These are phyloP conservation scores for Eucriotettix oculatus DNA, from an alignment of 2,888 invertebrate species.

Conservation along the genomic window DNA sequence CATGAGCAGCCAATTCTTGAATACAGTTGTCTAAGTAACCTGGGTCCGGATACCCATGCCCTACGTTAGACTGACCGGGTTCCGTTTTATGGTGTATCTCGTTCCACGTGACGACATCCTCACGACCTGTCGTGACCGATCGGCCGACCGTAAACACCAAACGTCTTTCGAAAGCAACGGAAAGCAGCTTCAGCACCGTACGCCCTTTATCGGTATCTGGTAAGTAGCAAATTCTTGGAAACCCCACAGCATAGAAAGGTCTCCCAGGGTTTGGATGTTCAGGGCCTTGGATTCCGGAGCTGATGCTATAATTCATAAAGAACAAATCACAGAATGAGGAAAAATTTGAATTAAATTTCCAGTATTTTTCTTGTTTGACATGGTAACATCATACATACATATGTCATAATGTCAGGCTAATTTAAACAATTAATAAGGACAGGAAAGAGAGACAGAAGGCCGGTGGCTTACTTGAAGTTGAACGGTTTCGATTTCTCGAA, in stretches of 20 bases:
- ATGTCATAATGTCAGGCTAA: too few relatives aligned
- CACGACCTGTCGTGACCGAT: conserved; percentile 77
- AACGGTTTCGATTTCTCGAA: too few relatives aligned
- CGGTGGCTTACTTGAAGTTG: too few relatives aligned
- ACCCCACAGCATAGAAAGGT: conserved; percentile 78
- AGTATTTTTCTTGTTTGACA: too few relatives aligned
- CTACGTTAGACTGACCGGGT: conserved; percentile 35
- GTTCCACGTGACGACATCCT: conserved; percentile 86
- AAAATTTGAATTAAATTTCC: too few relatives aligned
- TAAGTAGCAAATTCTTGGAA: conserved; percentile 65
- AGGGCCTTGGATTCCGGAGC: conserved; percentile 64
- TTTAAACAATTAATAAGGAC: too few relatives aligned
- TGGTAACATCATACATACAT: too few relatives aligned
- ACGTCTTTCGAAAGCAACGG: conserved; percentile 68
- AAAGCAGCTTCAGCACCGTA: conserved; percentile 56
- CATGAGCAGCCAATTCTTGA: conserved; percentile 38
- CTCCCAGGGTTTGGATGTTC: conserved; percentile 68
- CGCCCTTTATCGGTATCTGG: conserved; percentile 71
- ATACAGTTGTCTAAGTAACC: conserved; percentile 53
- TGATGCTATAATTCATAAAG: too few relatives aligned
- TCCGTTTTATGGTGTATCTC: conserved; percentile 76
- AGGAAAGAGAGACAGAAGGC: too few relatives aligned
- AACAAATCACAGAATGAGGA: conserved; percentile 6
- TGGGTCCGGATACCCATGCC: conserved; percentile 57
- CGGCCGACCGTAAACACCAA: conserved; percentile 72